Percentiles rank a stretch among this genome's conserved stretches.
phyloP scores from a whole-genome alignment of 2,797 vertebrate genomes.

The Loriculus beryllinus region DNA sequence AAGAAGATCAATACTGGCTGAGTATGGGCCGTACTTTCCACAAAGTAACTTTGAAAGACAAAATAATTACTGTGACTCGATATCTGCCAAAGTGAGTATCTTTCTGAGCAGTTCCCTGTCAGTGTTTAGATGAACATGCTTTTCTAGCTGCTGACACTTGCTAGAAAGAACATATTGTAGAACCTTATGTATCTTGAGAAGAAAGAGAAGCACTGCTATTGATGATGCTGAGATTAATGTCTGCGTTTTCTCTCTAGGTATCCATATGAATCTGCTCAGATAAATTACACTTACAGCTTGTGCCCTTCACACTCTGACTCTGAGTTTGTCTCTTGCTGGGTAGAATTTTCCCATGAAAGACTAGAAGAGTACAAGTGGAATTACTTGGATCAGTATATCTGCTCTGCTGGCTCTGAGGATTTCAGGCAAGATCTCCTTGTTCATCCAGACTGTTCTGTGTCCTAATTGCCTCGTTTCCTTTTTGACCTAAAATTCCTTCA shows the following conservation, averaged over 20 bases:
- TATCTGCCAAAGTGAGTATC: conserved; percentile 94
- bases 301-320: conserved; percentile 91
- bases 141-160: not conserved
- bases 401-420: conserved; percentile 95
- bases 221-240: not conserved
- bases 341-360: conserved; percentile 94
- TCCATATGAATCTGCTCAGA: conserved; percentile 92
- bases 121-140: not conserved
- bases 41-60: conserved; percentile 95
- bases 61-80: conserved; percentile 96
- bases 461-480: conserved; percentile 27
- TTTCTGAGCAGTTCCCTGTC: not conserved
- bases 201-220: not conserved
- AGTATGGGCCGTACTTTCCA: conserved; percentile 98
- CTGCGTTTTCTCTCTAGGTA: conserved; percentile 77
- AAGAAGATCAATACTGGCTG: conserved; percentile 93
- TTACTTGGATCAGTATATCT: conserved; percentile 98
- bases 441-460: conserved; percentile 15
- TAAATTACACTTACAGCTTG: conserved; percentile 95
- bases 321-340: conserved; percentile 94
- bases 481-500: conserved; percentile 27
- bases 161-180: not conserved
- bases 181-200: not conserved
- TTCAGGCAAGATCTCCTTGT: conserved; percentile 83
- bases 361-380: conserved; percentile 99